Percentiles rank a stretch among this genome's conserved stretches.
Evolutionary conservation across 2,797 vertebrate species (phyloP).

Genomic region (Carapus acus): DNA sequence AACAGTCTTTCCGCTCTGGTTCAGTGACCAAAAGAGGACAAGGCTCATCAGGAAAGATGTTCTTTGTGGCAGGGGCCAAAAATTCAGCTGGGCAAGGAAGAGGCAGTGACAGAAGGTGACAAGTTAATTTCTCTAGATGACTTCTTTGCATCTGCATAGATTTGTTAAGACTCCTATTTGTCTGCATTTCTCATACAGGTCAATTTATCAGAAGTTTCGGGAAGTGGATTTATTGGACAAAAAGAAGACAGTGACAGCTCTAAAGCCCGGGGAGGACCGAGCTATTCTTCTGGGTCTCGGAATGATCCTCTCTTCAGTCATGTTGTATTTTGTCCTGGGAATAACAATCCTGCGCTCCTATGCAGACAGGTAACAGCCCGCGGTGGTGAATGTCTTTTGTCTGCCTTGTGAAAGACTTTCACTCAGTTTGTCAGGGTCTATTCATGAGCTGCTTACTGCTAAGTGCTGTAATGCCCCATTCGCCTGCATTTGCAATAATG

Average conservation of each 20-base stretch:
- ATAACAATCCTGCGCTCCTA: slow-evolving; percentile 87
- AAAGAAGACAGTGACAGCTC: slow-evolving; percentile 89
- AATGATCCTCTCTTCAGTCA: slow-evolving; percentile 91
- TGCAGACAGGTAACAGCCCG: slow-evolving; percentile 82
- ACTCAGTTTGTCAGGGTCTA: slow-evolving; percentile 23
- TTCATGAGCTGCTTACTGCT: slow-evolving; percentile 33
- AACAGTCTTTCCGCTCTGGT: slow-evolving; percentile 60
- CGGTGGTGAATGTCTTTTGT: background rate
- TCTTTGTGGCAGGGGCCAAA: slow-evolving; percentile 88
- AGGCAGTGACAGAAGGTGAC: slow-evolving; percentile 85
- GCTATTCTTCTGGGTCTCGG: slow-evolving; percentile 89
- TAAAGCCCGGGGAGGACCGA: slow-evolving; percentile 90
- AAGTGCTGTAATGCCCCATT: slow-evolving; percentile 28
- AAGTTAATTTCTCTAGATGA: slow-evolving; percentile 3
- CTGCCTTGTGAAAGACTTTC: background rate
- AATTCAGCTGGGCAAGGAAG: slow-evolving; percentile 65
- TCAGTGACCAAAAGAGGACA: slow-evolving; percentile 65
- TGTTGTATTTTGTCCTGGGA: slow-evolving; percentile 96
- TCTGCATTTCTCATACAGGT: slow-evolving; percentile 63
- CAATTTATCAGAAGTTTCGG: slow-evolving; percentile 91
- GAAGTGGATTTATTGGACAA: slow-evolving; percentile 90
- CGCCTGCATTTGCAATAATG: slow-evolving; percentile 32
- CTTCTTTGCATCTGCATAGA: background rate
- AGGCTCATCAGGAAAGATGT: slow-evolving; percentile 83
- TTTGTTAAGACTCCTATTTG: background rate